Conservation (phyloP, 2,113 vertebrate genomes). For the Sinocyclocheilus rhinocerous region DNA sequence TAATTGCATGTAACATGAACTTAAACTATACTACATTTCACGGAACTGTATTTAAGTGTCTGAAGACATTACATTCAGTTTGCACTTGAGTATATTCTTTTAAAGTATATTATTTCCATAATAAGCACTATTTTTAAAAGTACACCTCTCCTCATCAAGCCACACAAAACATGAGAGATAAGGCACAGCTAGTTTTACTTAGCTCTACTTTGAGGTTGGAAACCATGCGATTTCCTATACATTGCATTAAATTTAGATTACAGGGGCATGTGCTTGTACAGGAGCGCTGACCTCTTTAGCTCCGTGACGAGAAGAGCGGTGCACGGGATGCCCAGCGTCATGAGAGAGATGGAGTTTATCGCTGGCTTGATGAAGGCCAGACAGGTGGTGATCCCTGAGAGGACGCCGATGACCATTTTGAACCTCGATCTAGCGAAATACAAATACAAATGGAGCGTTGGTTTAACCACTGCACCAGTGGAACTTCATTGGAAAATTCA, state of each 20-base stretch:
- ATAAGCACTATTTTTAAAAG: not conserved
- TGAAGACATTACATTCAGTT: not conserved
- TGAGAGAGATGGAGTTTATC: constrained; percentile 93
- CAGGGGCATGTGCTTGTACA: not conserved
- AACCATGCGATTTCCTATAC: not conserved
- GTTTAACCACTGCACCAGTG: no score
- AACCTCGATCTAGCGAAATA: constrained; percentile 82
- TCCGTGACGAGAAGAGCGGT: constrained; percentile 89
- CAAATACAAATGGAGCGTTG: no score
- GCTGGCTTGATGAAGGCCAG: constrained; percentile 95
- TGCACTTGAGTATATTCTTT: not conserved
- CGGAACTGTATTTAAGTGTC: not conserved
- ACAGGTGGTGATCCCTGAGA: constrained; percentile 90
- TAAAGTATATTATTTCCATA: not conserved
- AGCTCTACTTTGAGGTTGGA: no score
- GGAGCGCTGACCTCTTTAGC: constrained; percentile 85
- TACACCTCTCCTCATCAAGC: not conserved
- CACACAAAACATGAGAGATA: not conserved
- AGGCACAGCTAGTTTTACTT: not conserved
- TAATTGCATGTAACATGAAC: not conserved
- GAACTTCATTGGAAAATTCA: no score
- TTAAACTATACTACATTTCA: not conserved
- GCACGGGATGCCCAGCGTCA: constrained; percentile 93
- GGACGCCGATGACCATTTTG: constrained; percentile 89
- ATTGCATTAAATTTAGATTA: not conserved